A percentile compares a stretch with the other conserved stretches of the same genome.
Conservation (phyloP, 2,888 invertebrate species). For the Heteromyza rotundicornis region DNA sequence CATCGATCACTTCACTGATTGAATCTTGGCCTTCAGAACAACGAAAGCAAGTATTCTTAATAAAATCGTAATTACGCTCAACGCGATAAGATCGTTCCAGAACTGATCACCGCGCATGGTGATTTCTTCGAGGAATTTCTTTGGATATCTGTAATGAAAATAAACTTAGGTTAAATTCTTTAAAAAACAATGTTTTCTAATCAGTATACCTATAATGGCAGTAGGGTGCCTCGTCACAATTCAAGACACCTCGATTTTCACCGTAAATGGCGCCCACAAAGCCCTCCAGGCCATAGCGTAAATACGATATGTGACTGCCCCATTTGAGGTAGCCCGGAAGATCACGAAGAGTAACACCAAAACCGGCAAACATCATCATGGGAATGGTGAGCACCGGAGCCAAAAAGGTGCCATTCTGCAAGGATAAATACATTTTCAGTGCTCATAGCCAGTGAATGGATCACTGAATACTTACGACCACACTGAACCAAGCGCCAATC, state of each 20-base stretch:
- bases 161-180: not conserved
- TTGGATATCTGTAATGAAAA: conserved; percentile 68
- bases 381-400: conserved; percentile 92
- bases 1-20: conserved; percentile 55
- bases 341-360: conserved; percentile 88
- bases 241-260: conserved; percentile 72
- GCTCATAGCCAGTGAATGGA: not conserved
- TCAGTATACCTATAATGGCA: conserved; percentile 75
- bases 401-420: conserved; percentile 92
- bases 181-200: not conserved
- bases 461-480: conserved; percentile 73
- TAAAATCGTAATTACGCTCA: conserved; percentile 72
- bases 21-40: conserved; percentile 79
- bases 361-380: conserved; percentile 96
- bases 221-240: conserved; percentile 77
- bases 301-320: conserved; percentile 90
- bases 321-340: conserved; percentile 85
- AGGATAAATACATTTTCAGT: not conserved
- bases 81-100: conserved; percentile 80
- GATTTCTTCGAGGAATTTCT: conserved; percentile 81
- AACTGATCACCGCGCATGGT: conserved; percentile 82
- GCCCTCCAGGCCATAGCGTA: conserved; percentile 91
- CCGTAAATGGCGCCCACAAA: conserved; percentile 86
- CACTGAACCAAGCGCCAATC: conserved; percentile 87
- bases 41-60: conserved; percentile 73